phyloP scores from a whole-genome alignment of 2,797 vertebrate genomes.

The Pseudochromis fuscus region DNA sequence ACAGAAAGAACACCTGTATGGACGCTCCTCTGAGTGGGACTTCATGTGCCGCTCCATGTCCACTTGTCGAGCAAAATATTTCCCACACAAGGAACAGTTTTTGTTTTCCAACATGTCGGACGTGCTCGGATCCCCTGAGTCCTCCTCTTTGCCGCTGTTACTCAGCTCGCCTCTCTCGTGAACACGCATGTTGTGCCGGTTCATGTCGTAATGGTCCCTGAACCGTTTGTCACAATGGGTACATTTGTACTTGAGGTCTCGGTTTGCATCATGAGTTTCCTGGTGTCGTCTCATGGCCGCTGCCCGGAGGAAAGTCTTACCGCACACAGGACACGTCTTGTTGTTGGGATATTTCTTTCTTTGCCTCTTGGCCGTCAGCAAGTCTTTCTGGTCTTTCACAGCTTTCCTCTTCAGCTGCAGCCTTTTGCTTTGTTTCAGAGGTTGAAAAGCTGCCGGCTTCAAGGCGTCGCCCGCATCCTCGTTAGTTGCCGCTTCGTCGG shows the following conservation, averaged over 20 bases:
- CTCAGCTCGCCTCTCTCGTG: constrained; percentile 69
- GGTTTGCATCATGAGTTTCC: constrained; percentile 76
- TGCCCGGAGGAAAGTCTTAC: constrained; percentile 78
- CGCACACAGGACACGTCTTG: constrained; percentile 79
- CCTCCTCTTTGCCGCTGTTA: constrained; percentile 26
- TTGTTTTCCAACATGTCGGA: constrained; percentile 63
- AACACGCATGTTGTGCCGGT: constrained; percentile 79
- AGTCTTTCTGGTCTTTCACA: constrained; percentile 44
- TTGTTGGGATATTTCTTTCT: constrained; percentile 72
- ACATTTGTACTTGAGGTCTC: constrained; percentile 80
- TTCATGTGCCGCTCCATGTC: constrained; percentile 83
- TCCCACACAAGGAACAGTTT: constrained; percentile 77
- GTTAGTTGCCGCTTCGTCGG: not conserved
- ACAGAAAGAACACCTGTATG: constrained; percentile 75
- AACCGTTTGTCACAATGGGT: constrained; percentile 78
- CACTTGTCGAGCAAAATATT: constrained; percentile 74
- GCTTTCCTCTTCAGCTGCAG: constrained; percentile 72
- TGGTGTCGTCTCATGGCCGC: constrained; percentile 81
- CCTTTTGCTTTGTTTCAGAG: constrained; percentile 78
- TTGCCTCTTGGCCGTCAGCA: constrained; percentile 35
- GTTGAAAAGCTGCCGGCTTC: constrained; percentile 77
- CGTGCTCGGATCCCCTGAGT: constrained; percentile 22
- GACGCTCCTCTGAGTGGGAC: constrained; percentile 82
- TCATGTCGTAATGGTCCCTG: constrained; percentile 84
- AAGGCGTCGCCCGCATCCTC: constrained; percentile 49